Percentiles rank a stretch among this genome's conserved stretches.
Conservation (phyloP, 2,888 invertebrate species). For the Odontocolon sp. region DNA sequence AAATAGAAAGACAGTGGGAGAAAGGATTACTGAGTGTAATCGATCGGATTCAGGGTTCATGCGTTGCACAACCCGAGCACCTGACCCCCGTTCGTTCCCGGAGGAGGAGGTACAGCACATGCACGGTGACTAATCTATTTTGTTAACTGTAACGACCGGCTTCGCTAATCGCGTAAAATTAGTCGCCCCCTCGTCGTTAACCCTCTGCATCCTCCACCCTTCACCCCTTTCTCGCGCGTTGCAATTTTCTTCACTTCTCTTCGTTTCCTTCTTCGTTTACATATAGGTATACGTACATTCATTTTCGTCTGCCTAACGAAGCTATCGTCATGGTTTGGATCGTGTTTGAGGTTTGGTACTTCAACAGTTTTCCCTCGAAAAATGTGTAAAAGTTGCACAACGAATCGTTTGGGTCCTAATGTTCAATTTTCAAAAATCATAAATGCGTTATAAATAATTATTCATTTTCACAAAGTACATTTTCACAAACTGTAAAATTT, state of each 20-base stretch:
- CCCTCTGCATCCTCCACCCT: neutral
- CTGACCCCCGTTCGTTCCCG: slow-evolving; percentile 33
- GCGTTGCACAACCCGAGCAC: slow-evolving; percentile 48
- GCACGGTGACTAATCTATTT: slow-evolving; percentile 61
- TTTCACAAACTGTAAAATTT: too few relatives aligned
- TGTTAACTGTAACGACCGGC: slow-evolving; percentile 67
- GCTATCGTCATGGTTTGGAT: neutral
- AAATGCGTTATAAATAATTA: too few relatives aligned
- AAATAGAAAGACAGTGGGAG: slow-evolving; percentile 23
- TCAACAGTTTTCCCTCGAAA: too few relatives aligned
- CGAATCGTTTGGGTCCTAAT: too few relatives aligned
- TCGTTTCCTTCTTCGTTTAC: neutral
- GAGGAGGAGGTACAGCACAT: slow-evolving; percentile 2
- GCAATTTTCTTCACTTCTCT: slow-evolving; percentile 52
- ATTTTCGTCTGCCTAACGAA: neutral
- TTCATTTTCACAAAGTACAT: too few relatives aligned
- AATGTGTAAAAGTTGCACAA: too few relatives aligned
- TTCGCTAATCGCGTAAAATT: slow-evolving; percentile 72
- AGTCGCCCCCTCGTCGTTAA: slow-evolving; percentile 66
- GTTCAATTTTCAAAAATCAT: too few relatives aligned
- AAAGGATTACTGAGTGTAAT: slow-evolving; percentile 49
- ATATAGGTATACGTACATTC: neutral
- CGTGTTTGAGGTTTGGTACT: too few relatives aligned
- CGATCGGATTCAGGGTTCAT: slow-evolving; percentile 55
- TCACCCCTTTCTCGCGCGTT: neutral